Percentiles rank a stretch among this genome's conserved stretches.
phyloP scores from a whole-genome alignment of 23 tunicate genomes.

The Oikopleura albicans region DNA sequence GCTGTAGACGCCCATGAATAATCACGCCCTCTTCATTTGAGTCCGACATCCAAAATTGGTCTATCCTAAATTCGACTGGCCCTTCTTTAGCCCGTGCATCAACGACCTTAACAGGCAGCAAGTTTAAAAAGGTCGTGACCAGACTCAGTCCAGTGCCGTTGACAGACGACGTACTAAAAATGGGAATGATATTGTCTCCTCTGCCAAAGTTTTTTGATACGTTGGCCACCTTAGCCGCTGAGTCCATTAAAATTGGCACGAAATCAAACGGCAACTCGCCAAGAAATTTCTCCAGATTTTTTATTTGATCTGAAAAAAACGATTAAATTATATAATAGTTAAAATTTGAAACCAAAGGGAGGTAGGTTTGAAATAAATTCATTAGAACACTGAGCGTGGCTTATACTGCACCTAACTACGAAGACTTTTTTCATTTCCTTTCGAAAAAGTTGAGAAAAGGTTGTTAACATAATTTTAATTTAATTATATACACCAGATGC shows the following conservation, averaged over 20 bases:
- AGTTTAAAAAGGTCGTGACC: background rate
- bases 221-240: background rate
- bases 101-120: background rate
- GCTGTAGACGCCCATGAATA: background rate
- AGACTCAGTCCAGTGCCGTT: background rate
- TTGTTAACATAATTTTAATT: too few species aligned
- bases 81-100: background rate
- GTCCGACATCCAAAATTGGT: background rate
- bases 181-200: background rate
- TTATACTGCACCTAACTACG: too few species aligned
- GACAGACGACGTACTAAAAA: constrained; percentile 3
- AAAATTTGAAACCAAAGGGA: too few species aligned
- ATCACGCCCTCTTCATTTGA: background rate
- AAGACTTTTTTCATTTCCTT: too few species aligned
- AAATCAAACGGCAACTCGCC: background rate
- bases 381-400: too few species aligned
- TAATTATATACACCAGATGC: too few species aligned
- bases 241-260: background rate
- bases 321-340: background rate
- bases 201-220: background rate
- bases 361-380: too few species aligned
- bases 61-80: background rate
- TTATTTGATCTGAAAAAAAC: background rate
- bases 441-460: too few species aligned
- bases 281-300: background rate